phyloP scores from a whole-genome alignment of 2,888 invertebrate species.

The Amphiduros pacificus region DNA sequence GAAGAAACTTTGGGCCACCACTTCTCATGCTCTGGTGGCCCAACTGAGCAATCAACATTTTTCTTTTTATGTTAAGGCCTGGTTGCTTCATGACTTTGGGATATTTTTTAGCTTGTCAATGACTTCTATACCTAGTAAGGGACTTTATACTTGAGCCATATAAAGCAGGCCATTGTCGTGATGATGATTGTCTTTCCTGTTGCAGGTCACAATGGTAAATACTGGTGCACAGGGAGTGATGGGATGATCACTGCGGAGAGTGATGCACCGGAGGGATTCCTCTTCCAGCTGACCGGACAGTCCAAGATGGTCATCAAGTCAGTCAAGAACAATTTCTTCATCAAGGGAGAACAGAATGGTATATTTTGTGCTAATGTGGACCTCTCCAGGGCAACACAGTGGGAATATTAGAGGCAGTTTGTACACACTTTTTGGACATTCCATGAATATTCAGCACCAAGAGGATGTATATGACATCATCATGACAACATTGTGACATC shows the following conservation, averaged over 20 bases:
- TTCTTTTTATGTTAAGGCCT: too few species aligned
- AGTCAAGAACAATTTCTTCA: conserved; percentile 64
- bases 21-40: too few species aligned
- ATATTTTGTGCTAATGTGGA: conserved; percentile 43
- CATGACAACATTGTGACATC: too few species aligned
- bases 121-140: too few species aligned
- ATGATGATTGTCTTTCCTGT: conserved; percentile 3
- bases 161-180: background rate
- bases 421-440: conserved; percentile 1
- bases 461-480: too few species aligned
- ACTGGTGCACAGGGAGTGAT: conserved; percentile 90
- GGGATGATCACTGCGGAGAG: conserved; percentile 79
- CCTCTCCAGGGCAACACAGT: conserved; percentile 27
- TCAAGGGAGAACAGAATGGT: conserved; percentile 58
- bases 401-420: conserved; percentile 35
- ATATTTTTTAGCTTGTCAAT: too few species aligned
- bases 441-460: too few species aligned
- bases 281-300: conserved; percentile 88
- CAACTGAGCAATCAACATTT: too few species aligned
- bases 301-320: conserved; percentile 89
- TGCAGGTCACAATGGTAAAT: conserved; percentile 87
- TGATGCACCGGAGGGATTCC: conserved; percentile 82
- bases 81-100: too few species aligned
- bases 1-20: too few species aligned
- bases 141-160: too few species aligned